Conservation (phyloP, 2,888 invertebrate genomes). For the Chrysomela aeneicollis region DNA sequence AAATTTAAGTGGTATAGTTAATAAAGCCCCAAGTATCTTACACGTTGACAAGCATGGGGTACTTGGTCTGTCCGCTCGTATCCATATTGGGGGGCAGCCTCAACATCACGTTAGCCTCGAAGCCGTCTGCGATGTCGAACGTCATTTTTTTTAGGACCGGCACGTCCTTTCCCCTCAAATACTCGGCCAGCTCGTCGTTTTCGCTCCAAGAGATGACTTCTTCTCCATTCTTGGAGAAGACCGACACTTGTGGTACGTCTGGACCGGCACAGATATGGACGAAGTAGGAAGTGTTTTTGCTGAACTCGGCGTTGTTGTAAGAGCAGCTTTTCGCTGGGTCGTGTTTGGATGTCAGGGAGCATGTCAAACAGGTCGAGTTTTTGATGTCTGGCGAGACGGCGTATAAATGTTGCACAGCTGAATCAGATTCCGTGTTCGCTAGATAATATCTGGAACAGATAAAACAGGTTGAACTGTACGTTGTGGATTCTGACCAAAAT, state of each 20-base stretch:
- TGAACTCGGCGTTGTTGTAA: conserved; percentile 76
- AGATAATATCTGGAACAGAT: conserved; percentile 84
- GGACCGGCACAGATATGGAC: conserved; percentile 86
- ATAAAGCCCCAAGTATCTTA: conserved; percentile 66
- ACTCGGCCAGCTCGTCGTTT: conserved; percentile 66
- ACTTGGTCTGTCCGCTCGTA: conserved; percentile 71
- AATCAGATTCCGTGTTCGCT: conserved; percentile 78
- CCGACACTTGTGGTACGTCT: conserved; percentile 75
- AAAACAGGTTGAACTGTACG: no score
- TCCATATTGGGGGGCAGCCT: conserved; percentile 76
- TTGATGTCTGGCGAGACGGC: conserved; percentile 68
- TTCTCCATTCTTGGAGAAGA: conserved; percentile 65
- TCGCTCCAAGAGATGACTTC: conserved; percentile 70
- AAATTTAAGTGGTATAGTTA: no score
- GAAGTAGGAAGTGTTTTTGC: conserved; percentile 71
- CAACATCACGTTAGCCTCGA: conserved; percentile 77
- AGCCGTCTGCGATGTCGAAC: conserved; percentile 72
- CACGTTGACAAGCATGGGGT: conserved; percentile 86
- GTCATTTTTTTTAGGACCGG: conserved; percentile 70
- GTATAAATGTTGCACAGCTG: conserved; percentile 84
- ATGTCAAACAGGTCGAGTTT: conserved; percentile 77
- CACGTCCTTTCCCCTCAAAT: conserved; percentile 63
- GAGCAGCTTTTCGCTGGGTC: conserved; percentile 65
- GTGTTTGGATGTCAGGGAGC: conserved; percentile 67
- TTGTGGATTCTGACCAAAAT: no score